Percentiles rank a stretch among this genome's conserved stretches.
phyloP scores from a whole-genome alignment of 1,140 invertebrate species.

The Olivierus martensii region DNA sequence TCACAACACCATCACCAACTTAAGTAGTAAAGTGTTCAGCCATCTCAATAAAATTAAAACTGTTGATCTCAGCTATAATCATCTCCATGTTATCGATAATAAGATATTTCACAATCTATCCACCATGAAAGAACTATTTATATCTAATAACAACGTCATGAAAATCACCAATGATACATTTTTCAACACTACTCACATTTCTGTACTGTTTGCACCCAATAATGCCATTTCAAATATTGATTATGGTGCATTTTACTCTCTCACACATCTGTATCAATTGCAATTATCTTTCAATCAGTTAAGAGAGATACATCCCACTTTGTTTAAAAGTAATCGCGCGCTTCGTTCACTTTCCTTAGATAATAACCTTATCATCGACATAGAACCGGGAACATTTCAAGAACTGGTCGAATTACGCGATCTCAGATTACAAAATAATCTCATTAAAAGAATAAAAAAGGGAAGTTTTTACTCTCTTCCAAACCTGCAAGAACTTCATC shows the following conservation, averaged over 20 bases:
- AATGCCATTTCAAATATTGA: constrained; percentile 69
- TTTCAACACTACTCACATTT: constrained; percentile 52
- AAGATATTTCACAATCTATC: constrained; percentile 63
- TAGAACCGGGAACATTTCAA: constrained; percentile 63
- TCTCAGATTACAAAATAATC: constrained; percentile 74
- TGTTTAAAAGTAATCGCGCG: constrained; percentile 56
- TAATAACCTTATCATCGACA: constrained; percentile 68
- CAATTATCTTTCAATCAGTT: constrained; percentile 78
- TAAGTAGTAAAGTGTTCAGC: constrained; percentile 43
- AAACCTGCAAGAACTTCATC: constrained; percentile 61
- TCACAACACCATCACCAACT: constrained; percentile 55
- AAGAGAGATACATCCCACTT: constrained; percentile 49
- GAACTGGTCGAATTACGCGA: constrained; percentile 55
- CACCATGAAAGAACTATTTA: constrained; percentile 60
- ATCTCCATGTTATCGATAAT: constrained; percentile 57
- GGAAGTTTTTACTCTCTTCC: constrained; percentile 67
- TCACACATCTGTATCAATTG: constrained; percentile 60
- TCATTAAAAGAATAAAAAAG: constrained; percentile 51
- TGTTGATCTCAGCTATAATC: constrained; percentile 75
- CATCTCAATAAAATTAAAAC: constrained; percentile 56
- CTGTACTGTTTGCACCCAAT: constrained; percentile 70
- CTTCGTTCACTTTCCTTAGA: constrained; percentile 74
- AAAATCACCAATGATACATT: constrained; percentile 69
- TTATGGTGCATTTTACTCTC: constrained; percentile 49
- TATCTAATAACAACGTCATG: constrained; percentile 81